Evolutionary conservation across 1,140 invertebrate species (phyloP), one percentile per base, ranked within the genome.

Genomic region (Drosophila sulfurigaster): DNA sequence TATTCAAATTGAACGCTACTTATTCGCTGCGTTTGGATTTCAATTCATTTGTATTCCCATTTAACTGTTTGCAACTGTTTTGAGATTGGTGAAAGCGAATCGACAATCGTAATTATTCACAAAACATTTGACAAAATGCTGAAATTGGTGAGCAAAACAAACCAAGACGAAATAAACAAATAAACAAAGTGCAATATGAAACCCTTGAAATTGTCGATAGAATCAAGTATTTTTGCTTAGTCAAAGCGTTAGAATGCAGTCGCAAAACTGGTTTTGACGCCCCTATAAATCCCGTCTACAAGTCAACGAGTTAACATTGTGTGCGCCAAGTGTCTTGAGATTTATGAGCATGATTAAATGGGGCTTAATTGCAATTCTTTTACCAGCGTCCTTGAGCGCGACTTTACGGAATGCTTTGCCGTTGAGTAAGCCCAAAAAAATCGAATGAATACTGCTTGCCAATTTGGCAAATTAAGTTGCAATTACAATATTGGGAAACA

Each of bases 21-120:
- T 32, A 32, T 51, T 57, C 59, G 43, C 58, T 54, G 41, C 60
- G 57, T 52, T 59, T 41, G 25, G 63, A 51, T 71, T 65, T 76
- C 62, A 59, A 60, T 63, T 54, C 13, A 54, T 43, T 25, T 28
- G 46, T 62, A 11, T 38, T 7, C 28, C 2, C 38, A 5, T 30
- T 30, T 11, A 28, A 43, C 25, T n/a, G 6, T 10, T 58, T 25
- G 20, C 15, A 51, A 75, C 30, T 52, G 20, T 20, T 60, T 49
- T 43, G 75, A 85, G 86, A 90, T 90, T 88, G 85, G 85, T 90
- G 85, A 88, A 90, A 74, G 65, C 85, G 85, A 52, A 46, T 62
- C 67, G 77, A 82, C 76, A 83, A 72, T 65, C 63, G 75, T 46
- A 49, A 41, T 20, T 59, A 51, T n/a, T 62, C 15, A 15, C 10